phyloP scores from a whole-genome alignment of 2,113 vertebrate species.

The Toxotes chatareus region DNA sequence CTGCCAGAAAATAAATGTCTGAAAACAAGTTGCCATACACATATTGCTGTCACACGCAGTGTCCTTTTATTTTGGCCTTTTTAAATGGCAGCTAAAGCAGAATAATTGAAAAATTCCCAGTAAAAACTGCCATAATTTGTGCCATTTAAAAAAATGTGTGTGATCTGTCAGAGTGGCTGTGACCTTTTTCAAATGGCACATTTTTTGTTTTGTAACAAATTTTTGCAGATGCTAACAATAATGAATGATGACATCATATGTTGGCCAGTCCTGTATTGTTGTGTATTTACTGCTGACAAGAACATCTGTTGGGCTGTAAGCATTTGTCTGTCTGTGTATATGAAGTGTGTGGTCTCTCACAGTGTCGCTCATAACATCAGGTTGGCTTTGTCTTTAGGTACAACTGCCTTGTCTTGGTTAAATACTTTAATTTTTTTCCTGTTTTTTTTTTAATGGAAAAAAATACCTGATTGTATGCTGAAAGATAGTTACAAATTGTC shows the following conservation, averaged over 20 bases:
- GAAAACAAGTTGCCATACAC: slow-evolving; percentile 6
- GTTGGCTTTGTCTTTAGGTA: background rate
- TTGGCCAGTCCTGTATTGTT: slow-evolving; percentile 16
- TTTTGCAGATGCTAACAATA: slow-evolving; percentile 18
- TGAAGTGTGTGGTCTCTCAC: slow-evolving; percentile 18
- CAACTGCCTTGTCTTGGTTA: background rate
- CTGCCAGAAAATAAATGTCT: background rate
- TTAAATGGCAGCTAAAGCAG: slow-evolving; percentile 1
- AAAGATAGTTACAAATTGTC: background rate
- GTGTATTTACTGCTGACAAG: slow-evolving; percentile 9
- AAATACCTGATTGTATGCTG: background rate
- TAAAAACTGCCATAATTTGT: background rate
- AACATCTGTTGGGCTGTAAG: slow-evolving; percentile 40
- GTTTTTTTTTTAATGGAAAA: background rate
- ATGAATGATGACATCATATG: slow-evolving; percentile 9
- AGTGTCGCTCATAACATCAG: background rate
- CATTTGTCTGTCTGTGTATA: background rate
- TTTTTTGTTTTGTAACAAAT: slow-evolving; percentile 38
- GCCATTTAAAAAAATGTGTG: slow-evolving; percentile 6
- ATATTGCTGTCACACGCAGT: background rate
- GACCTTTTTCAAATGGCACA: slow-evolving; percentile 32
- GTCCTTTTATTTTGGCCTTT: slow-evolving; percentile 13
- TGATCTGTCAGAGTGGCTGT: background rate
- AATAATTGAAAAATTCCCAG: background rate
- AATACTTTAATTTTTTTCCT: background rate